Evolutionary conservation across 2,888 invertebrate genomes (phyloP), one percentile per base, ranked within the genome.

Genomic region (Pocota personata): DNA sequence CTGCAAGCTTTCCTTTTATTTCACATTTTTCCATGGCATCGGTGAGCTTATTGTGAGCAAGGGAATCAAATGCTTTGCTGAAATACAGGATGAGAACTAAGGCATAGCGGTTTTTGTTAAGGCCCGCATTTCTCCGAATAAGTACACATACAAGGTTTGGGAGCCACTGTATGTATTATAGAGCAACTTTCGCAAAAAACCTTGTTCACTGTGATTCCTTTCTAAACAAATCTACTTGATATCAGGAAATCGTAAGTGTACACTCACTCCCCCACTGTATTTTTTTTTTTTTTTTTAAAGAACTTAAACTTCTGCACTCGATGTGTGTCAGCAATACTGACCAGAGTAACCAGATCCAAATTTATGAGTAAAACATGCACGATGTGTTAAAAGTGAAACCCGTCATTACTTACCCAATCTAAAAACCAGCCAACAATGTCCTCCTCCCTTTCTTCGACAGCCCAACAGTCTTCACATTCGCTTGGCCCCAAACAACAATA

Each of bases 341-440:
- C 60, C 55, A 62, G 62, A 50, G 71, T 73, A 80, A 80, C 80
- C 58, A 80, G 80, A 80, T 73, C 67, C n/a, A 60, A 73, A 73
- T 73, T 73, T 67, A 80, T 60, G 40, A 67, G 19, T 40, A n/a
- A 66, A 73, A 58, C 80, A 67, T 58, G 55, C 78, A 58, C 73
- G 66, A 37, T 64, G 62, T 71, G 62, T 46, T 72, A 79, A 79
- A 80, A 66, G 58, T 60, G 72, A 80, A 73, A 80, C 80, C 80
- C 80, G 73, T 67, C 73, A 80, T 58, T 73, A 64, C 72, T 79
- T 71, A 72, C 57, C 72, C 69, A 71, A 60, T 60, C 40, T 24
- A 48, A 10, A 62, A 57, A 35, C 46, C 2, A 16, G 52, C 77
- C n/a, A 67, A 62, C 60, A 62, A 71, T 62, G 64, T 71, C 71